Percentiles rank a stretch among this genome's conserved stretches.
These are phyloP conservation scores for Poeciliopsis infans DNA, from an alignment of 2,797 vertebrate species.

Conservation along the genomic window DNA sequence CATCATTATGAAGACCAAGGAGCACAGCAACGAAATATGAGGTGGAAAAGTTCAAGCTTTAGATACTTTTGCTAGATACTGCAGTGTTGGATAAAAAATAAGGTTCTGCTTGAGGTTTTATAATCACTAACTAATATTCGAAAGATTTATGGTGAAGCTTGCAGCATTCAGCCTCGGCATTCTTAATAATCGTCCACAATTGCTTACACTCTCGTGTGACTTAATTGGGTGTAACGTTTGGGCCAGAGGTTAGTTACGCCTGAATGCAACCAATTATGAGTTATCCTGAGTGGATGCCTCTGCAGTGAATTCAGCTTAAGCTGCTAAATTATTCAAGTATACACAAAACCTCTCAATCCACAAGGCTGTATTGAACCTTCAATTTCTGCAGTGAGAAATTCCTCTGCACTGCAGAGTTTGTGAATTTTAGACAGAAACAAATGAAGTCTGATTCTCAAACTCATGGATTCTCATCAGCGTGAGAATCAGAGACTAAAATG, in stretches of 20 bases:
- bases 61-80: neutral
- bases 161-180: constrained; percentile 18
- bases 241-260: constrained; percentile 50
- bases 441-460: neutral
- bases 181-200: constrained; percentile 29
- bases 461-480: neutral
- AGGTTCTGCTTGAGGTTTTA: neutral
- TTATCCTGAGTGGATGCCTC: constrained; percentile 54
- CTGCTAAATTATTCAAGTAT: constrained; percentile 51
- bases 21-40: neutral
- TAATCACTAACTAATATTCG: constrained; percentile 8
- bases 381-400: constrained; percentile 12
- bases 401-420: constrained; percentile 5
- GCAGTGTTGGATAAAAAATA: neutral
- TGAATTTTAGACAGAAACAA: constrained; percentile 16
- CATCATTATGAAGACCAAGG: neutral
- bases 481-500: neutral
- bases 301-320: constrained; percentile 45
- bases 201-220: constrained; percentile 47
- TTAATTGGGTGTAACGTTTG: constrained; percentile 70
- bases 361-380: no score
- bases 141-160: constrained; percentile 22
- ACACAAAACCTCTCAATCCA: constrained; percentile 48
- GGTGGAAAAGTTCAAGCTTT: neutral
- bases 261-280: constrained; percentile 73